Evolutionary conservation across 1,140 invertebrate species (phyloP).

Genomic region (Zaprionus kolodkinae): DNA sequence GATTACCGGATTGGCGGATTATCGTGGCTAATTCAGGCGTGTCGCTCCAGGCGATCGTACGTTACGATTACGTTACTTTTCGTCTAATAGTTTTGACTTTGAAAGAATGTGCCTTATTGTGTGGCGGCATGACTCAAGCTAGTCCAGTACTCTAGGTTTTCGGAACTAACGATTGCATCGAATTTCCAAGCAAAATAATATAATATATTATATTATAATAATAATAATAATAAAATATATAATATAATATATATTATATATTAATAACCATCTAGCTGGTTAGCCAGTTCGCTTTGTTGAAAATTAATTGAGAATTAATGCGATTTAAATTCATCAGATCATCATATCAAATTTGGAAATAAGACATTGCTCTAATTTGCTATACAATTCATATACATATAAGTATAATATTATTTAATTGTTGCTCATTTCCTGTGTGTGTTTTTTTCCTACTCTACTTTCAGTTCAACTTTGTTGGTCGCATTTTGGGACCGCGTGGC

Average conservation of each 20-base stretch:
- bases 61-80: conserved; percentile 37
- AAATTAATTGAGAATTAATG: conserved; percentile 51
- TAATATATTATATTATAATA: no score
- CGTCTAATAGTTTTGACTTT: conserved; percentile 68
- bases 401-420: conserved; percentile 62
- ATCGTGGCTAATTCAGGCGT: conserved; percentile 80
- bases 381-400: conserved; percentile 14
- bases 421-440: conserved; percentile 76
- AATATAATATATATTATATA: no score
- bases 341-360: conserved; percentile 42
- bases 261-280: background rate
- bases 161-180: no score
- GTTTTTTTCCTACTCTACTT: conserved; percentile 86
- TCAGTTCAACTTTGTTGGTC: conserved; percentile 99
- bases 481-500: conserved; percentile 98
- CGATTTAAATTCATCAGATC: conserved; percentile 62
- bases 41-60: conserved; percentile 68
- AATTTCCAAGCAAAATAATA: no score
- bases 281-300: background rate
- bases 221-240: no score
- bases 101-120: conserved; percentile 43
- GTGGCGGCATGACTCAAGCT: conserved; percentile 53
- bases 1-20: conserved; percentile 76
- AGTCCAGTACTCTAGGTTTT: no score
- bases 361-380: conserved; percentile 27